These are phyloP conservation scores for Synanthedon myopaeformis DNA, from an alignment of 2,888 invertebrate species.

Conservation along the genomic window DNA sequence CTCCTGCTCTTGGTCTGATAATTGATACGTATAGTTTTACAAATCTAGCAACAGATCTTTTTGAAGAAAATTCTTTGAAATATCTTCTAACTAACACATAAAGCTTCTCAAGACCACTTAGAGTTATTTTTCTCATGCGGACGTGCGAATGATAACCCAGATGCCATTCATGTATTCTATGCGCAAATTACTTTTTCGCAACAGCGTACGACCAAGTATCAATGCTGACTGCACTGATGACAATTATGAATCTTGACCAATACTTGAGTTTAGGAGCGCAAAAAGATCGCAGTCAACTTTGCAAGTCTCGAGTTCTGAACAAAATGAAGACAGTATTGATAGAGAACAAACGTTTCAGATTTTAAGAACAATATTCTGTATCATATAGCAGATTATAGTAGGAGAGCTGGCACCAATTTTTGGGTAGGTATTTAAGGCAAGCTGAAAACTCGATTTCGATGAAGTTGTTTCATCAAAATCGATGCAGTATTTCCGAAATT, in stretches of 20 bases:
- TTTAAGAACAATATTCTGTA: neutral
- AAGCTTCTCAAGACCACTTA: constrained; percentile 5
- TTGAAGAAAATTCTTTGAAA: neutral
- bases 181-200: constrained; percentile 4
- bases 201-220: constrained; percentile 1
- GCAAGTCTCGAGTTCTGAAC: neutral
- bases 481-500: too few relatives aligned
- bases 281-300: neutral
- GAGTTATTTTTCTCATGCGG: constrained; percentile 7
- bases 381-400: neutral
- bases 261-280: constrained; percentile 1
- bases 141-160: constrained; percentile 5
- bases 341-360: neutral
- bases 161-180: constrained; percentile 4
- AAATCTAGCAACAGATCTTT: constrained; percentile 1
- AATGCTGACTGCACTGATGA: constrained; percentile 2
- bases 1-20: constrained; percentile 2
- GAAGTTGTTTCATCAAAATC: too few relatives aligned
- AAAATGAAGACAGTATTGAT: neutral
- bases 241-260: neutral
- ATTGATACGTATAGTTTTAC: constrained; percentile 2
- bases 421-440: too few relatives aligned
- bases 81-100: constrained; percentile 2
- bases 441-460: too few relatives aligned
- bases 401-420: too few relatives aligned